Evolutionary conservation across 2,888 invertebrate species (phyloP), one percentile per base, ranked within the genome.

Genomic region (Nyleta sp.): DNA sequence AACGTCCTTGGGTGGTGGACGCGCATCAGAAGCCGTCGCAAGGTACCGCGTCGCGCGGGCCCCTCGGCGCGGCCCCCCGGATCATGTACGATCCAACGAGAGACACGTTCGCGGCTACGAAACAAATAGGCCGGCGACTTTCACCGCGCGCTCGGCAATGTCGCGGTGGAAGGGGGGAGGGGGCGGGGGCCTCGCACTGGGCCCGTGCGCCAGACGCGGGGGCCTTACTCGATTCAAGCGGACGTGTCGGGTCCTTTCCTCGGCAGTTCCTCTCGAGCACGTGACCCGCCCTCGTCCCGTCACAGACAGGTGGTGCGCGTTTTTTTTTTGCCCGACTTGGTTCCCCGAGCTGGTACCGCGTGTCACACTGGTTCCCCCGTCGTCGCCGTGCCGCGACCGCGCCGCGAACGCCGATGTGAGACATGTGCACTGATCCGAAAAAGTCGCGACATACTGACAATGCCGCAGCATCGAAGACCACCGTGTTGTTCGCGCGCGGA

Each of bases 51-150:
- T 35, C 35, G 8, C 5, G 46, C 24, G 28, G 62, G 38, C 44
- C 53, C 35, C 53, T 22, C 48, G 31, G 7, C 24, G 13, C 28
- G 40, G 17, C 46, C 46, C 13, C 55, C 28, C 70, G 42, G 53
- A 44, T 53, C 50, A 35, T 46, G 42, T 38, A 62, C 44, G 46
- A 50, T 46, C 44, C 62, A 72, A 53, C 62, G 38, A 55, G 65
- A 80, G 77, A 82, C 80, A 78, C 81, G 82, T 83, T 84, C 80
- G 85, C 82, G 81, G 86, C 83, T 84, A 86, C 82, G 86, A 86
- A 86, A 86, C 88, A 88, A 89, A 89, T 89, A 89, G 89, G 88
- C 88, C 89, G 89, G 87, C 86, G 89, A 89, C 89, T 89, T 89
- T 89, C 89, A 89, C 89, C 89, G 83, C 83, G 82, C 74, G 65